Evolutionary conservation across 2,113 vertebrate genomes (phyloP).

Genomic region (Artemisiospiza belli): DNA sequence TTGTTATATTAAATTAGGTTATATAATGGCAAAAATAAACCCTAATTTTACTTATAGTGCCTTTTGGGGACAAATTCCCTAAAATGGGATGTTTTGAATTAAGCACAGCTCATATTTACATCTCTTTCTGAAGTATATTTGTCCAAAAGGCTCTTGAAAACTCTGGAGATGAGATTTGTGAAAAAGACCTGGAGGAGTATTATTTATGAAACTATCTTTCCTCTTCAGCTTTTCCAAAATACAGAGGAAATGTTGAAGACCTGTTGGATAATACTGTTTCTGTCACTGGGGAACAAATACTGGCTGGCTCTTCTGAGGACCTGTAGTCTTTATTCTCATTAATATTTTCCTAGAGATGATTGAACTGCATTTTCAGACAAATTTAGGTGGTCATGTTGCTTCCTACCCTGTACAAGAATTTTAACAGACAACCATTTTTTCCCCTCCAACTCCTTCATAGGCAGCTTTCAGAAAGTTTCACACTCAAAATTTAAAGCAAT

Average conservation of each 20-base stretch:
- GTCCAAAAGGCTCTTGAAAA: background rate
- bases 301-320: background rate
- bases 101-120: background rate
- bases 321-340: background rate
- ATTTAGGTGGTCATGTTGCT: background rate
- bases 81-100: background rate
- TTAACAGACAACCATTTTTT: background rate
- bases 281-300: background rate
- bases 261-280: background rate
- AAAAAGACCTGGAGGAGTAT: background rate
- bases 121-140: conserved; percentile 8
- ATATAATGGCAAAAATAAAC: background rate
- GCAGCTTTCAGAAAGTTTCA: background rate
- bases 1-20: background rate
- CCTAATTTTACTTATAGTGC: background rate
- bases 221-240: background rate
- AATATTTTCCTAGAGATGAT: background rate
- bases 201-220: background rate
- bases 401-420: background rate
- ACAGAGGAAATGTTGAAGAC: background rate
- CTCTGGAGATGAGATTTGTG: background rate
- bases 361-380: conserved; percentile 35
- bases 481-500: background rate
- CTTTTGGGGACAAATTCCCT: background rate
- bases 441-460: background rate